A percentile compares a stretch with the other conserved stretches of the same genome.
Conservation (phyloP, 2,888 invertebrate genomes). For the Tetragnatha montana region DNA sequence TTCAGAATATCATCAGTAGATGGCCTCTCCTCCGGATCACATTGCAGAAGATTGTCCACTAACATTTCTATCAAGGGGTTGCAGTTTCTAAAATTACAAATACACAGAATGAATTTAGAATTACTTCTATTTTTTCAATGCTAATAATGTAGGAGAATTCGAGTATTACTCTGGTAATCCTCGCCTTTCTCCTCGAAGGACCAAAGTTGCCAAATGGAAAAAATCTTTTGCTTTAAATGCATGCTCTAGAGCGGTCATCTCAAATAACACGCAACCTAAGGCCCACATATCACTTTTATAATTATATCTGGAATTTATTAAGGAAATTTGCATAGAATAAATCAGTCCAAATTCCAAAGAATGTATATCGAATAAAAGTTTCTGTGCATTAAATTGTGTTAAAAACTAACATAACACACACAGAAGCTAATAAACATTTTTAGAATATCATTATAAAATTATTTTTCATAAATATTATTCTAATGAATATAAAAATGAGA, state of each 20-base stretch:
- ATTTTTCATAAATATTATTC: too few relatives aligned
- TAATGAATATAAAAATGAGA: too few relatives aligned
- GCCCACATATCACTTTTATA: slow-evolving; percentile 79
- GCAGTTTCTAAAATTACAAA: slow-evolving; percentile 28
- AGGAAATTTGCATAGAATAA: neutral
- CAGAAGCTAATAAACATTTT: too few relatives aligned
- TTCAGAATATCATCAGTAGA: slow-evolving; percentile 55
- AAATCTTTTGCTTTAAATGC: slow-evolving; percentile 78
- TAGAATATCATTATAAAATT: too few relatives aligned
- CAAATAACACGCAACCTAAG: slow-evolving; percentile 78
- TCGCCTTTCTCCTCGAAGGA: slow-evolving; percentile 77
- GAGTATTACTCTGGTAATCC: slow-evolving; percentile 67
- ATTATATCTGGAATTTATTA: slow-evolving; percentile 75
- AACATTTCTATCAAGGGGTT: slow-evolving; percentile 27
- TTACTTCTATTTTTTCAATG: neutral
- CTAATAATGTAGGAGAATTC: slow-evolving; percentile 74
- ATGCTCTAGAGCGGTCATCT: slow-evolving; percentile 77
- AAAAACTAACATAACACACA: too few relatives aligned
- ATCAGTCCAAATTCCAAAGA: neutral
- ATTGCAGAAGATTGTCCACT: slow-evolving; percentile 11
- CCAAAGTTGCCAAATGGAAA: slow-evolving; percentile 77
- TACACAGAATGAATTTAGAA: too few relatives aligned
- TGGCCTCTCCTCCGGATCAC: slow-evolving; percentile 47
- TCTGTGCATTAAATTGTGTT: neutral
- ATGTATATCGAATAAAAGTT: neutral